Evolutionary conservation across 2,113 vertebrate genomes (phyloP), one percentile per base, ranked within the genome.

Genomic region (Peucedramus taeniatus): DNA sequence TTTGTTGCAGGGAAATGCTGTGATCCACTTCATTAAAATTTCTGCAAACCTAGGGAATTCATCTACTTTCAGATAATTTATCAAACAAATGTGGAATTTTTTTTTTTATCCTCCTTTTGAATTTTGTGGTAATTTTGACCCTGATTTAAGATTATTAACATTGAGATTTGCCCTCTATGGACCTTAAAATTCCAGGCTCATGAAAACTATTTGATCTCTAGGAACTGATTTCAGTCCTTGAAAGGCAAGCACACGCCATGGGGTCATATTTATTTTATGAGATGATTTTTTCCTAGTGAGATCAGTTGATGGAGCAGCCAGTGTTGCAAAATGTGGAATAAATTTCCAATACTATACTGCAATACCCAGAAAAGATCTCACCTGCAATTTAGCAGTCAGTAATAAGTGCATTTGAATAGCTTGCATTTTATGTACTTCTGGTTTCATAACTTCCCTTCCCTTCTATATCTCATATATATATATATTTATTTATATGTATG

Each of bases 211-310:
- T 92, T 93, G 91, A 94, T 94, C 92, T 91, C 64, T 83, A 40
- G 23, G 93, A 97, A 94, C 92, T 89, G 96, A 95, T 96, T 96
- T 93, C 78, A 89, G 87, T 88, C 74, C 95, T 79, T 87, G 87
- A 95, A 94, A 95, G 90, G 56, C 81, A 88, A 87, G 45, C 88
- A 92, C 84, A 87, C 5, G 3, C 95, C 63, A 60, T 84, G 47
- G 93, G 92, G 83, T 94, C 91, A 85, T 85, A 89, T 90, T 97
- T 97, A 93, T 95, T 97, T 97, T 87, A 94, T 88, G 90, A 93
- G 95, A 90, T 92, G 70, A 93, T 87, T 96, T 97, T 97, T 97
- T 96, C 96, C 90, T 81, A 94, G 94, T 96, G 95, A 96, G 90
- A 95, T 94, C 94, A 96, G 97, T 96, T 89, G 86, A 90, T 83